A percentile compares a stretch with the other conserved stretches of the same genome.
Conservation (phyloP, 2,888 invertebrate species). For the Calephelis perditalis region DNA sequence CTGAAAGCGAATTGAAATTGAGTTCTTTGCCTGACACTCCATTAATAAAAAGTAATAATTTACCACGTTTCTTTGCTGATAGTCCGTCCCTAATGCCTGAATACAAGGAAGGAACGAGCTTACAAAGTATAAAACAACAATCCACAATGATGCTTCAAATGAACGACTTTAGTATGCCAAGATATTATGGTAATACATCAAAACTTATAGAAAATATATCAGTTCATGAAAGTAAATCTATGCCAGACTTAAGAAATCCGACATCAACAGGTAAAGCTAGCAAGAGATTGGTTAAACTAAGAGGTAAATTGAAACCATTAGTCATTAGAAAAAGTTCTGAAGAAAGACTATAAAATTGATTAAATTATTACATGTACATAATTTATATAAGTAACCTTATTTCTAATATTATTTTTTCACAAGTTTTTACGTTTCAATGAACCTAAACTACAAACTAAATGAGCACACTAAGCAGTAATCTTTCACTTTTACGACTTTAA, state of each 20-base stretch:
- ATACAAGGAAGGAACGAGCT: slow-evolving; percentile 62
- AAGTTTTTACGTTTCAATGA: neutral
- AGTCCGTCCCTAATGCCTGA: slow-evolving; percentile 51
- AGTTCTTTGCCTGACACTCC: slow-evolving; percentile 69
- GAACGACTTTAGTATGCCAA: slow-evolving; percentile 80
- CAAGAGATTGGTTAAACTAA: slow-evolving; percentile 63
- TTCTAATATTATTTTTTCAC: neutral
- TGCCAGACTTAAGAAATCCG: slow-evolving; percentile 67
- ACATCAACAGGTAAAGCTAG: slow-evolving; percentile 53
- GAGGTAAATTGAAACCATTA: slow-evolving; percentile 64
- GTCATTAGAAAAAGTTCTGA: slow-evolving; percentile 69
- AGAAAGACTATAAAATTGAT: slow-evolving; percentile 45
- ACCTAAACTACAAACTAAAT: neutral
- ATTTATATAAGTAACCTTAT: neutral
- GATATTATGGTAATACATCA: slow-evolving; percentile 74
- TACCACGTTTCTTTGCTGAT: slow-evolving; percentile 69
- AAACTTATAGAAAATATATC: slow-evolving; percentile 45
- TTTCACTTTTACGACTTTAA: too few species aligned
- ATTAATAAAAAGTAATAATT: slow-evolving; percentile 64
- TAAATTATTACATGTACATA: neutral
- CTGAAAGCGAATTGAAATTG: slow-evolving; percentile 50
- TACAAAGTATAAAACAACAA: slow-evolving; percentile 73
- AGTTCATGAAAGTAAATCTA: slow-evolving; percentile 68
- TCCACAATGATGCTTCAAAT: slow-evolving; percentile 69
- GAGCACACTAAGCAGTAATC: too few species aligned